These are phyloP conservation scores for Hyposoter didymator DNA, from an alignment of 2,888 invertebrate species.

Conservation along the genomic window DNA sequence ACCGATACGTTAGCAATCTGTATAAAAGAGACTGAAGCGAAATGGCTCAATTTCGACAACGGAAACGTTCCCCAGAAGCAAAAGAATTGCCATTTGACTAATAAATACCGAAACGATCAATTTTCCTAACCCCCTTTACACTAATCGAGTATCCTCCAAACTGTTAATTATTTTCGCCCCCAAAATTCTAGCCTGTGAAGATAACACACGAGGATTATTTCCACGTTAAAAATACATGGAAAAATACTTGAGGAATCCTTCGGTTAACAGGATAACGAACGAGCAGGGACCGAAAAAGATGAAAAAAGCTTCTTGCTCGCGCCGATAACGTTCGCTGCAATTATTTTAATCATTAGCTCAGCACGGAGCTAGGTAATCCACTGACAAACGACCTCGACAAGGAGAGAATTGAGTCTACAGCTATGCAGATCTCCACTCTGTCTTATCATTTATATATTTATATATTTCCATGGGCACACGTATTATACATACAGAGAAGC, in stretches of 20 bases:
- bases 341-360: slow-evolving; percentile 61
- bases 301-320: not conserved
- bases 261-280: not conserved
- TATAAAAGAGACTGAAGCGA: not conserved
- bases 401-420: slow-evolving; percentile 30
- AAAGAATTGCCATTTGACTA: not conserved
- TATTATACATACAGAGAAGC: not conserved
- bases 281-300: not conserved
- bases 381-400: slow-evolving; percentile 53
- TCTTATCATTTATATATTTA: not conserved
- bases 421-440: not conserved
- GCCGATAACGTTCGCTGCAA: slow-evolving; percentile 58
- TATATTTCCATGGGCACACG: not conserved
- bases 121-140: too few species aligned
- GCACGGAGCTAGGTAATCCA: slow-evolving; percentile 52
- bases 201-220: slow-evolving; percentile 13
- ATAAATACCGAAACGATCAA: not conserved
- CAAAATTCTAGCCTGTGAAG: not conserved
- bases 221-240: slow-evolving; percentile 27
- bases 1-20: not conserved
- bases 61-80: too few species aligned
- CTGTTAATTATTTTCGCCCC: too few species aligned
- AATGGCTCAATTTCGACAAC: not conserved
- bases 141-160: too few species aligned
- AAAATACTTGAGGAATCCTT: slow-evolving; percentile 6